Evolutionary conservation across 2,113 vertebrate species (phyloP).

Genomic region (Ramphastos sulfuratus): DNA sequence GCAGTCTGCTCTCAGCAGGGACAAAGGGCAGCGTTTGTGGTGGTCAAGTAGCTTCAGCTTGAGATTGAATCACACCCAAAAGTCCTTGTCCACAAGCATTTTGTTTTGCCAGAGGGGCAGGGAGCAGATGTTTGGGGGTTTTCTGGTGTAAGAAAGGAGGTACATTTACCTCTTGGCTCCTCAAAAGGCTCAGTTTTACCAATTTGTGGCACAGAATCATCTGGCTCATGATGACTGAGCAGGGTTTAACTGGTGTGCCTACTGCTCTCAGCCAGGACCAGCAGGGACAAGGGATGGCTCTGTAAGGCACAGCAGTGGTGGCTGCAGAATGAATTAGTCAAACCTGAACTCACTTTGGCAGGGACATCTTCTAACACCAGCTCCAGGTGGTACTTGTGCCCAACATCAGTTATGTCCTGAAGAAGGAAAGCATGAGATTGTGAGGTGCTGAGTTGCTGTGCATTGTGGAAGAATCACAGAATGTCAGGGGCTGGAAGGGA

Average conservation of each 20-base stretch:
- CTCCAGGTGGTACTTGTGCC: slow-evolving; percentile 84
- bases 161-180: background rate
- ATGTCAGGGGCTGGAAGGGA: no score
- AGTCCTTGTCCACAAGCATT: background rate
- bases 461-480: background rate
- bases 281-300: background rate
- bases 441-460: background rate
- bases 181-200: no score
- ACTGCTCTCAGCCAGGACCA: background rate
- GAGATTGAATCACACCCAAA: background rate
- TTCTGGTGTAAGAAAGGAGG: background rate
- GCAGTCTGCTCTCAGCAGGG: background rate
- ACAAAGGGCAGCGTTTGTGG: background rate
- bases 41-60: background rate
- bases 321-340: background rate
- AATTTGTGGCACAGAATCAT: background rate
- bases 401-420: slow-evolving; percentile 78
- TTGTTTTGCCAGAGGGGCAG: background rate
- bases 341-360: slow-evolving; percentile 78
- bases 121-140: background rate
- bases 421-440: background rate
- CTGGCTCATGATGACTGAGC: accelerated
- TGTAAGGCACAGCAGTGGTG: background rate
- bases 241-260: background rate
- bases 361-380: slow-evolving; percentile 80